phyloP scores from a whole-genome alignment of 1,140 invertebrate genomes.

The Drosophila equinoxialis region DNA sequence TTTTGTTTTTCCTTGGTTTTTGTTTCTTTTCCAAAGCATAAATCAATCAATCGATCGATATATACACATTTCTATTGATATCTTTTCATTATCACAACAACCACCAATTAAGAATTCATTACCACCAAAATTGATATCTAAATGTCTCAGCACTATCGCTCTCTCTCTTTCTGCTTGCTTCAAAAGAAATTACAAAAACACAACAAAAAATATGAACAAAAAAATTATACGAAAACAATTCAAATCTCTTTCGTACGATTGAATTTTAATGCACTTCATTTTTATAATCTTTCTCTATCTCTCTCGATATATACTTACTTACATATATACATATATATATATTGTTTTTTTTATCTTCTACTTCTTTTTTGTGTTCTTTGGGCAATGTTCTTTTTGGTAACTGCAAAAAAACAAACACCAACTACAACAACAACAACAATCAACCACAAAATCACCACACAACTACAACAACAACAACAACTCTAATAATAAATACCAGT shows the following conservation, averaged over 20 bases:
- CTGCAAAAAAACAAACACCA: slow-evolving; percentile 29
- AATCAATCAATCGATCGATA: no score
- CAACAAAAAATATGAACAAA: not conserved
- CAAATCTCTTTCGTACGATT: slow-evolving; percentile 51
- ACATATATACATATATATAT: slow-evolving; percentile 7
- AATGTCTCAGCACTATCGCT: slow-evolving; percentile 69
- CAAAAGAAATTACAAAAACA: slow-evolving; percentile 2
- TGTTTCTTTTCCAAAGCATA: no score
- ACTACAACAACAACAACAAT: slow-evolving; percentile 44
- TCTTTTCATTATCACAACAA: slow-evolving; percentile 30
- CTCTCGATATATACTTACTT: slow-evolving; percentile 11
- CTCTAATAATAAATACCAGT: slow-evolving; percentile 56
- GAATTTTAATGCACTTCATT: slow-evolving; percentile 67
- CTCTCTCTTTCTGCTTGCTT: slow-evolving; percentile 59
- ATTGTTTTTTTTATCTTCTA: slow-evolving; percentile 30
- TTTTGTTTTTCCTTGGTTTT: no score
- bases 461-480: slow-evolving; percentile 39
- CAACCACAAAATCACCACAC: slow-evolving; percentile 50
- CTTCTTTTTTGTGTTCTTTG: slow-evolving; percentile 62
- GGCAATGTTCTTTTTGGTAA: slow-evolving; percentile 73
- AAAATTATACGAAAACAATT: not conserved
- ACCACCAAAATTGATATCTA: slow-evolving; percentile 54
- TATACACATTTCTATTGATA: no score
- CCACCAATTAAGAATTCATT: not conserved
- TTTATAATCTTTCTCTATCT: slow-evolving; percentile 55